These are phyloP conservation scores for Pandemis corylana DNA, from an alignment of 2,888 invertebrate species.

Conservation along the genomic window DNA sequence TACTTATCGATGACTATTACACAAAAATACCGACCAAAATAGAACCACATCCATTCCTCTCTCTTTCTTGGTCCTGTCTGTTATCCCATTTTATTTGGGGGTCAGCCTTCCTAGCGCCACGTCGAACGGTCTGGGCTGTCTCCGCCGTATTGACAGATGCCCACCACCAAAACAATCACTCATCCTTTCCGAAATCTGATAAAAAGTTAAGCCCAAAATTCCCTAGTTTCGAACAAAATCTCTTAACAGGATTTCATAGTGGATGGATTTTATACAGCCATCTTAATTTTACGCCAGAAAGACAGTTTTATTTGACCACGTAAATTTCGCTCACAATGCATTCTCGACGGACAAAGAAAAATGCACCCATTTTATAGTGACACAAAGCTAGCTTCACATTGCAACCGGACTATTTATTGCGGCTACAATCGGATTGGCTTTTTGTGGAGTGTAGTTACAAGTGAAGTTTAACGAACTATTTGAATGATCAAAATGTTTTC, in stretches of 20 bases:
- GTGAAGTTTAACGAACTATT: background rate
- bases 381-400: constrained; percentile 1
- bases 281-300: constrained; percentile 31
- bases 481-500: background rate
- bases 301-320: constrained; percentile 38
- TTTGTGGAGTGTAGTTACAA: background rate
- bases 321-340: constrained; percentile 34
- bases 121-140: too few species aligned
- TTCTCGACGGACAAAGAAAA: constrained; percentile 1
- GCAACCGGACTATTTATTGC: constrained; percentile 15
- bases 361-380: constrained; percentile 15
- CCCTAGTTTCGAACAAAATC: background rate
- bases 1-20: too few species aligned
- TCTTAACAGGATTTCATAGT: background rate
- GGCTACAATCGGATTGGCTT: constrained; percentile 11
- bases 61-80: too few species aligned
- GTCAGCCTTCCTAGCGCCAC: too few species aligned
- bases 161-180: too few species aligned
- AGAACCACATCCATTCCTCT: too few species aligned
- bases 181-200: background rate
- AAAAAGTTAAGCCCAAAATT: background rate
- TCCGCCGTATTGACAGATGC: too few species aligned
- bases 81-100: too few species aligned
- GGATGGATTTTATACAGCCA: constrained; percentile 24
- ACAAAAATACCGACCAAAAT: too few species aligned